A percentile compares a stretch with the other conserved stretches of the same genome.
Evolutionary conservation across 2,797 vertebrate species (phyloP).

Genomic region (Acanthurus leucopareius): DNA sequence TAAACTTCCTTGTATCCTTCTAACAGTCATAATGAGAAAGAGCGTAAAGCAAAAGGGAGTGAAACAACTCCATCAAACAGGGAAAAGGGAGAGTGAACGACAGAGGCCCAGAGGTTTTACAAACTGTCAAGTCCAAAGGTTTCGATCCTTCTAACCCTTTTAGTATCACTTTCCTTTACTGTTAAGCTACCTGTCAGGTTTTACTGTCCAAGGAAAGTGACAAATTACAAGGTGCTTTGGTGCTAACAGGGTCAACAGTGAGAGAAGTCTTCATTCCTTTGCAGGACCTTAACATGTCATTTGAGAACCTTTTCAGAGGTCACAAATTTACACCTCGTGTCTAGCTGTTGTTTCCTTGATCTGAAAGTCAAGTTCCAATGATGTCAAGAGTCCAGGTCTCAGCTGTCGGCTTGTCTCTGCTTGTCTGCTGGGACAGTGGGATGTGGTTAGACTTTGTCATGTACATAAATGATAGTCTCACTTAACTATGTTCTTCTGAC

Average conservation of each 20-base stretch:
- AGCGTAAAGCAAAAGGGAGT: not conserved
- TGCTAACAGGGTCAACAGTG: slow-evolving; percentile 30
- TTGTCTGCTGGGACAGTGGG: not conserved
- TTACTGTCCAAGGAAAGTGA: slow-evolving; percentile 21
- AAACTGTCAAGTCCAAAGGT: slow-evolving; percentile 3
- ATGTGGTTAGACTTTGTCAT: not conserved
- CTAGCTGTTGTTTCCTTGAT: slow-evolving; percentile 1
- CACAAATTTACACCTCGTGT: slow-evolving; percentile 42
- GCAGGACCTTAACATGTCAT: slow-evolving; percentile 17
- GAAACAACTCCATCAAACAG: slow-evolving; percentile 1
- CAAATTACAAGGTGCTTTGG: slow-evolving; percentile 35
- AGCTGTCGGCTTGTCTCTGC: slow-evolving; percentile 32
- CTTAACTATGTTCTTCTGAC: not conserved
- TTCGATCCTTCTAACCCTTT: not conserved
- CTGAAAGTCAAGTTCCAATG: not conserved
- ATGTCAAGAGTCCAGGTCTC: slow-evolving; percentile 17
- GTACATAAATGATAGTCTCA: not conserved
- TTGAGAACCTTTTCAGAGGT: slow-evolving; percentile 40
- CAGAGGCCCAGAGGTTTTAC: not conserved
- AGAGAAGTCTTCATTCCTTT: slow-evolving; percentile 17
- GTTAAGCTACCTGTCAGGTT: slow-evolving; percentile 27
- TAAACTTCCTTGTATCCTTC: too few relatives aligned
- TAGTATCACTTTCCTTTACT: slow-evolving; percentile 3
- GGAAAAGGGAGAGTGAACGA: not conserved
- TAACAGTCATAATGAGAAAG: not conserved